Evolutionary conservation across 2,113 vertebrate genomes (phyloP).

Genomic region (Numenius arquata): DNA sequence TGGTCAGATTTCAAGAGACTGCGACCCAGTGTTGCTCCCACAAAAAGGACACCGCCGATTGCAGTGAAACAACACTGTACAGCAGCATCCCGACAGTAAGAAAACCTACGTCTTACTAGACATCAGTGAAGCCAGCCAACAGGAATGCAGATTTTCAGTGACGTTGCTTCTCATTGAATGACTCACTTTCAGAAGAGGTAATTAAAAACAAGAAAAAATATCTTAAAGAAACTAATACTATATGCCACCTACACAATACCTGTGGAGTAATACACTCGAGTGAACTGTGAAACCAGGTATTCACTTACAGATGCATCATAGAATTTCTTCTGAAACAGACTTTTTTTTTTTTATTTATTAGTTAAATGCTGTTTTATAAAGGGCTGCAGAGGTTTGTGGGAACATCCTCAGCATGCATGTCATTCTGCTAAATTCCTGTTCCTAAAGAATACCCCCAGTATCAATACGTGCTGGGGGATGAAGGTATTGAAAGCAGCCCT

Average conservation of each 20-base stretch:
- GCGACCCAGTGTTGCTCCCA: background rate
- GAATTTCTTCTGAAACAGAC: background rate
- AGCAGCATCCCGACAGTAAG: background rate
- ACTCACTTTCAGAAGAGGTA: background rate
- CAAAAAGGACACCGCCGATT: background rate
- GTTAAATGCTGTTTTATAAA: background rate
- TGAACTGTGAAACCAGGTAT: background rate
- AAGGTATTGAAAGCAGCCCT: background rate
- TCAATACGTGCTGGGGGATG: background rate
- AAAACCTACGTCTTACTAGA: background rate
- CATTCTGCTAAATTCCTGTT: background rate
- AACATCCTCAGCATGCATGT: background rate
- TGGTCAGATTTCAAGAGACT: background rate
- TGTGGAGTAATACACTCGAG: background rate
- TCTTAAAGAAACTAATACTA: background rate
- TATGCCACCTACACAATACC: background rate
- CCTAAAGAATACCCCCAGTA: background rate
- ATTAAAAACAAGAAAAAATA: background rate
- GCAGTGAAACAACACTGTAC: background rate
- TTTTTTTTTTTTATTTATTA: background rate
- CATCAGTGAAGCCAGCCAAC: background rate
- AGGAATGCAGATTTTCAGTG: background rate
- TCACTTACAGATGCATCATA: accelerated
- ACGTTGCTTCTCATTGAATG: background rate
- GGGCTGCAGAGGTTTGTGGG: background rate